Base-by-base conservation (phyloP, 2,797 vertebrate species). In the Siniperca undulata region DNA sequence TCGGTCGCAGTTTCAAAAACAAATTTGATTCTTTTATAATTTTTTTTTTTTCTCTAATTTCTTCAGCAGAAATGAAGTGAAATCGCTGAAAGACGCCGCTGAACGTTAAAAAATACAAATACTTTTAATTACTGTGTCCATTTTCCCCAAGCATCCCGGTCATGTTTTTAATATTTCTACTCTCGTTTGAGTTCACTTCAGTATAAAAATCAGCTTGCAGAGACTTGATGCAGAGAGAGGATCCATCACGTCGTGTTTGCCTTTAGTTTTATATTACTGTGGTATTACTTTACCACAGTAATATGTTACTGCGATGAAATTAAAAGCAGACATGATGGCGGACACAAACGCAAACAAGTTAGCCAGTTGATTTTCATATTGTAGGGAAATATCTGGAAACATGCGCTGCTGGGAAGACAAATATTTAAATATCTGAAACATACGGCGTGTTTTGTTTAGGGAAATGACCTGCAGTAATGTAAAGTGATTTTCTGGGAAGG, bases 351-450 rank as follows among this genome's bases (percentile, higher is more conserved):
- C 55, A 14, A 48, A 42, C 40, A 13, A 3, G 40, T 12, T 42
- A 12, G 11, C 34, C 16, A 14, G n/a, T 10, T 44, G 0, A 73
- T 86, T 86, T 83, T 60, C 84, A 80, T 86, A 61, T 10, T 10
- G 40, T 30, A 53, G 44, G 38, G 2, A 86, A 76, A 82, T 72
- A 44, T 58, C 0, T 40, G 42, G 0, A 27, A 12, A 55, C 14
- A 9, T 2, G 4, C 1, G 64, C 44, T 6, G 22, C 62, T 22
- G 12, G 12, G 14, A 30, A 13, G 24, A 17, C 42, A 7, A 12
- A 60, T 27, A 70, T 80, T 75, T 52, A 48, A 77, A 77, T 52
- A 34, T n/a, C 3, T 52, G 4, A 0, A 52, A 64, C 86, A 64
- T 4, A 5, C 44, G 20, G 69, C 34, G 0, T 0, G 42, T 60